Percentiles rank a stretch among this genome's conserved stretches.
Evolutionary conservation across 1,140 invertebrate genomes (phyloP).

Genomic region (Diabrotica undecimpunctata): DNA sequence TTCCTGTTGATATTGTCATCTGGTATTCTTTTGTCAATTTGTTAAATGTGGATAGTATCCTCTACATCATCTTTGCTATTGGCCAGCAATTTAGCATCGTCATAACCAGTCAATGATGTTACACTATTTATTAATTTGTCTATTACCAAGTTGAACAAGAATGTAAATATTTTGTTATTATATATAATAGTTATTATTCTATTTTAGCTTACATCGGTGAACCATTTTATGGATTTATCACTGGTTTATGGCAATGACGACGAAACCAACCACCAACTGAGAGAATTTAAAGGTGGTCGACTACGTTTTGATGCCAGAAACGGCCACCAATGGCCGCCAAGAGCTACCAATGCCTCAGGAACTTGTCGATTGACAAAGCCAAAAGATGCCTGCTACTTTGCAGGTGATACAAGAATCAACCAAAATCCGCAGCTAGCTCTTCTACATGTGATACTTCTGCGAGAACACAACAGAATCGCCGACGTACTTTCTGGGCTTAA

Average conservation of each 20-base stretch:
- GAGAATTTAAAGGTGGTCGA: slow-evolving; percentile 64
- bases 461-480: slow-evolving; percentile 90
- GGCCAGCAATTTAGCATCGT: too few relatives aligned
- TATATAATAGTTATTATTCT: too few relatives aligned
- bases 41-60: too few relatives aligned
- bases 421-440: slow-evolving; percentile 79
- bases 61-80: too few relatives aligned
- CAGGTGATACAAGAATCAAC: slow-evolving; percentile 82
- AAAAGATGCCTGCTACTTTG: slow-evolving; percentile 65
- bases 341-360: slow-evolving; percentile 60
- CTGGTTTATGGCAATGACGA: slow-evolving; percentile 77
- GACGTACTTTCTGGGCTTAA: slow-evolving; percentile 68
- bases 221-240: slow-evolving; percentile 80
- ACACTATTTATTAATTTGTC: too few relatives aligned
- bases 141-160: too few relatives aligned
- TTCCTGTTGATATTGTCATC: too few relatives aligned
- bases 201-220: slow-evolving; percentile 70
- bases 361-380: slow-evolving; percentile 55
- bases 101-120: too few relatives aligned
- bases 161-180: too few relatives aligned
- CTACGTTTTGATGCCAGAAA: slow-evolving; percentile 59
- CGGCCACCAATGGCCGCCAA: slow-evolving; percentile 66
- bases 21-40: too few relatives aligned
- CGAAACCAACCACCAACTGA: slow-evolving; percentile 58
- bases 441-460: slow-evolving; percentile 77